These are phyloP conservation scores for Ameiurus melas DNA, from an alignment of 2,113 vertebrate species.

Conservation along the genomic window DNA sequence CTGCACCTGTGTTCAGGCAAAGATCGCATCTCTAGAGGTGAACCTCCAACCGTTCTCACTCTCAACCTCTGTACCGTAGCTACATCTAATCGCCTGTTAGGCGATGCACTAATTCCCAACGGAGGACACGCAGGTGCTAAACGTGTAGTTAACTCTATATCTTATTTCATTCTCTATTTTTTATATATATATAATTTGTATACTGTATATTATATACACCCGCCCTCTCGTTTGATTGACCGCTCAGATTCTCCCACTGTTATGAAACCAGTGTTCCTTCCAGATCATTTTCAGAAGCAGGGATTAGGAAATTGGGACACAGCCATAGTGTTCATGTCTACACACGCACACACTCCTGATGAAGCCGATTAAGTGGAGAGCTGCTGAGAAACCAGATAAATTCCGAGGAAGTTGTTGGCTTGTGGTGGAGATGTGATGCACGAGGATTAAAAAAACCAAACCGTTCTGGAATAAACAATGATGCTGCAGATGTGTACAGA, in stretches of 20 bases:
- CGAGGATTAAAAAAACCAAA: too few species aligned
- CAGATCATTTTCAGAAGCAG: neutral
- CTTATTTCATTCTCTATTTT: neutral
- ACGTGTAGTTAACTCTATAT: neutral
- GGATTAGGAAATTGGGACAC: neutral
- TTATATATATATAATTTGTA: too few species aligned
- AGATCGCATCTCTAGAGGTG: slow-evolving; percentile 79
- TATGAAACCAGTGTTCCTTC: neutral
- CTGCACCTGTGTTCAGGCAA: slow-evolving; percentile 84
- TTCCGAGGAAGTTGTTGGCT: neutral
- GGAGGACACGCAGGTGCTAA: neutral
- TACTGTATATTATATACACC: too few species aligned
- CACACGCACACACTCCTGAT: neutral
- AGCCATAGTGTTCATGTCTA: neutral
- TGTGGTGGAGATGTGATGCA: neutral
- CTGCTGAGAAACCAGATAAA: neutral
- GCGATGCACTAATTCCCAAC: neutral
- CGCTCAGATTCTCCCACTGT: neutral
- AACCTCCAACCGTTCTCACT: neutral
- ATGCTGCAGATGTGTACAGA: neutral
- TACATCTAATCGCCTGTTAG: neutral
- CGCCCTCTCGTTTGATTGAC: neutral
- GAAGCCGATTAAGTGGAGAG: neutral
- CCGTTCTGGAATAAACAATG: neutral
- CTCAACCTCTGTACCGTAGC: neutral